Conservation (phyloP, 1,140 invertebrate species). For the Trichomalopsis sarcophagae region DNA sequence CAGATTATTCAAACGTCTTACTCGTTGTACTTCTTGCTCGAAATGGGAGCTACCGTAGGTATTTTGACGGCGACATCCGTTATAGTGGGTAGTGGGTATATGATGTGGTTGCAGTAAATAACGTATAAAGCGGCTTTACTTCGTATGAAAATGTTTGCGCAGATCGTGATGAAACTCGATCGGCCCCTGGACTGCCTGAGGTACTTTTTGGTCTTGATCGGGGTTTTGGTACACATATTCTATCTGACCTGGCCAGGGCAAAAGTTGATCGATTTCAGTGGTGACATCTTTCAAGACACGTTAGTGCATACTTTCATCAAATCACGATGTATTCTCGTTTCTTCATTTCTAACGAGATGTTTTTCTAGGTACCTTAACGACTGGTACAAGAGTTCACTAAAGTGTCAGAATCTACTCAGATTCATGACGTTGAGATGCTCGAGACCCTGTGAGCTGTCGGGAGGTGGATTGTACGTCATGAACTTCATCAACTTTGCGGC, state of each 20-base stretch:
- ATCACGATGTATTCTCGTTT: background rate
- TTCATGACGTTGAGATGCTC: background rate
- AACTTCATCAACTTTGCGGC: background rate
- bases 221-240: constrained; percentile 52
- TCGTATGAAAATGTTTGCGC: background rate
- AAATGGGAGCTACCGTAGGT: background rate
- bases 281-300: constrained; percentile 42
- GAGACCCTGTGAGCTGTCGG: background rate
- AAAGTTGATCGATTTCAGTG: constrained; percentile 53
- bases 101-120: background rate
- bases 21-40: background rate
- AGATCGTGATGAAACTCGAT: background rate
- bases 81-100: background rate
- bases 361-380: background rate
- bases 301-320: constrained; percentile 27
- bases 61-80: background rate
- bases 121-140: background rate
- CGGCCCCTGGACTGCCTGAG: background rate
- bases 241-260: constrained; percentile 53
- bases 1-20: background rate
- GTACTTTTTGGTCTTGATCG: constrained; percentile 33
- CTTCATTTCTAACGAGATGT: background rate
- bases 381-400: background rate
- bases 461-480: background rate
- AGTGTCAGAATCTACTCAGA: constrained; percentile 12